These are phyloP conservation scores for Macropis europaea DNA, from an alignment of 2,888 invertebrate species.

Conservation along the genomic window DNA sequence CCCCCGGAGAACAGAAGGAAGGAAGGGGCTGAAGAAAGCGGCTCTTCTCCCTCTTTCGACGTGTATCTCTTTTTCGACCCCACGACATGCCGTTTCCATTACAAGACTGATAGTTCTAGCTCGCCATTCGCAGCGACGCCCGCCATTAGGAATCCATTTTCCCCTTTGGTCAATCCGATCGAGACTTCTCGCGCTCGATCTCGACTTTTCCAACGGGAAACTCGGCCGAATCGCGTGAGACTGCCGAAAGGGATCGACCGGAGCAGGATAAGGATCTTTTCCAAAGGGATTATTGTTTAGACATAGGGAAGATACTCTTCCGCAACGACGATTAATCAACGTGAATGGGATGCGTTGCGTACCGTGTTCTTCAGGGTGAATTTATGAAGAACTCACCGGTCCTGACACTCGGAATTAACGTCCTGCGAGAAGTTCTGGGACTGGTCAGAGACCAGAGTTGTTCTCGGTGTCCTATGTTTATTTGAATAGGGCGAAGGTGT, in stretches of 20 bases:
- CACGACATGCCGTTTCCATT: constrained; percentile 70
- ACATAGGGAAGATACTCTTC: too few species aligned
- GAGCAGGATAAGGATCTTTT: too few species aligned
- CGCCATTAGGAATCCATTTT: constrained; percentile 71
- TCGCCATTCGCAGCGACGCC: constrained; percentile 57
- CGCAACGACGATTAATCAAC: too few species aligned
- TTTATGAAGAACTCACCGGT: too few species aligned
- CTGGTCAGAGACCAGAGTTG: too few species aligned
- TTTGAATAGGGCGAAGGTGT: too few species aligned
- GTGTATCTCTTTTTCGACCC: constrained; percentile 36
- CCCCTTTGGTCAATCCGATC: constrained; percentile 61
- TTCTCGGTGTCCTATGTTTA: too few species aligned
- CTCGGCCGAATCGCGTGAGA: constrained; percentile 19
- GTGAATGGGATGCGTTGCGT: too few species aligned
- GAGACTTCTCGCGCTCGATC: not conserved
- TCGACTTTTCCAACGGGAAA: not conserved
- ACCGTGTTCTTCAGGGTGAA: too few species aligned
- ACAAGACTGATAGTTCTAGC: constrained; percentile 72
- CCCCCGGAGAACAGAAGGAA: constrained; percentile 37
- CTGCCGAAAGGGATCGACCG: constrained; percentile 9
- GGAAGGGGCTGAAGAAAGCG: constrained; percentile 42
- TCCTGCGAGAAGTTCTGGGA: too few species aligned
- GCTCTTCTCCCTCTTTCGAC: constrained; percentile 2
- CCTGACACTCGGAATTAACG: too few species aligned
- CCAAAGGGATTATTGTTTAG: too few species aligned